Evolutionary conservation across 2,888 invertebrate species (phyloP).

Genomic region (Tethea ocularis): DNA sequence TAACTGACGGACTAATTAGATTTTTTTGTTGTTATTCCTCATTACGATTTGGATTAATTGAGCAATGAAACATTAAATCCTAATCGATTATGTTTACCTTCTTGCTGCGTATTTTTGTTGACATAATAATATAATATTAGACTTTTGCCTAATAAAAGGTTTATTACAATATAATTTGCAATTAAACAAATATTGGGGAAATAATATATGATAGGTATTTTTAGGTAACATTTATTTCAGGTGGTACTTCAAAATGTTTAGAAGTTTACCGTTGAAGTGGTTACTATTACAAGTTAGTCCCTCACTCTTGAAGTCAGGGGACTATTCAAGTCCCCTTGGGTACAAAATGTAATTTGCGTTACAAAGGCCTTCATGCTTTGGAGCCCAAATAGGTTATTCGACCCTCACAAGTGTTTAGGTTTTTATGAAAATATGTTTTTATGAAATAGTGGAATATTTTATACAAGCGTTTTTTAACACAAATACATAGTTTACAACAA

Average conservation of each 20-base stretch:
- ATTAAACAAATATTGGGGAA: too few relatives aligned
- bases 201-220: not conserved
- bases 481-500: too few relatives aligned
- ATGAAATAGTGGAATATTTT: constrained; percentile 3
- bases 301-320: constrained; percentile 37
- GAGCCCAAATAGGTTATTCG: constrained; percentile 48
- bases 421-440: constrained; percentile 20
- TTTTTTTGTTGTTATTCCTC: too few relatives aligned
- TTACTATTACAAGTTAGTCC: constrained; percentile 40
- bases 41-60: not conserved
- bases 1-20: too few relatives aligned
- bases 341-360: constrained; percentile 73
- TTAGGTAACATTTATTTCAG: not conserved
- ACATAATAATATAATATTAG: too few relatives aligned
- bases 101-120: too few relatives aligned
- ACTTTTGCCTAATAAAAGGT: too few relatives aligned
- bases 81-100: not conserved
- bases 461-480: not conserved
- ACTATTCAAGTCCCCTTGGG: constrained; percentile 41
- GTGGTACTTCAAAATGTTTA: too few relatives aligned
- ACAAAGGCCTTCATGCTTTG: constrained; percentile 59
- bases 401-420: constrained; percentile 49
- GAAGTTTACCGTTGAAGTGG: constrained; percentile 13
- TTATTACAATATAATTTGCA: too few relatives aligned
- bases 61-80: not conserved